Percentiles rank a stretch among this genome's conserved stretches.
Conservation (phyloP, 2,113 vertebrate species). For the Oryzias melastigma region DNA sequence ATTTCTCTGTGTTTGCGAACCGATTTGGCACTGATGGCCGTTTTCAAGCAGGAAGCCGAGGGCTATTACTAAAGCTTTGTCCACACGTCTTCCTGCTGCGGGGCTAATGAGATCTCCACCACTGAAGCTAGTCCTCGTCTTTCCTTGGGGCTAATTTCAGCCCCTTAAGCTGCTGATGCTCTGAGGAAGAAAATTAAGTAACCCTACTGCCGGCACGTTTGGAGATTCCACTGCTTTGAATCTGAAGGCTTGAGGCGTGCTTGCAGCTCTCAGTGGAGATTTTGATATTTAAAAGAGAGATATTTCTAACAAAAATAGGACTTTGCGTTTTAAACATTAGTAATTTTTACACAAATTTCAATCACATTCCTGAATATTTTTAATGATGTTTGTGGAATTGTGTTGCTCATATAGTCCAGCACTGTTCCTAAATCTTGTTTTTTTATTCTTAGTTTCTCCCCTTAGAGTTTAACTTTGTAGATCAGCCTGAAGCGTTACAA, state of each 20-base stretch:
- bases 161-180: conserved; percentile 60
- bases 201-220: conserved; percentile 21
- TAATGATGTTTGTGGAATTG: too few relatives aligned
- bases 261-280: background rate
- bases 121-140: conserved; percentile 32
- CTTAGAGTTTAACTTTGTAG: too few relatives aligned
- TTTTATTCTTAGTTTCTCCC: too few relatives aligned
- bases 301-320: background rate
- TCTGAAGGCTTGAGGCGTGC: background rate
- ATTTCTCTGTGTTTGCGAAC: background rate
- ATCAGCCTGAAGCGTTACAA: too few relatives aligned
- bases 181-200: conserved; percentile 52
- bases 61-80: conserved; percentile 4
- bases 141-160: conserved; percentile 59
- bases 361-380: too few relatives aligned
- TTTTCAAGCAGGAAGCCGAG: conserved; percentile 9
- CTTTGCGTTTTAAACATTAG: background rate
- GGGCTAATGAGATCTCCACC: conserved; percentile 54
- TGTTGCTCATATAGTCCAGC: too few relatives aligned
- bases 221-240: conserved; percentile 9
- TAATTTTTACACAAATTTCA: too few relatives aligned
- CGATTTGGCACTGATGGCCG: conserved; percentile 13
- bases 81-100: conserved; percentile 4
- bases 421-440: too few relatives aligned
- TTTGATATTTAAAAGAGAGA: background rate